Base-by-base conservation (phyloP, 2,113 vertebrate genomes). In the Petrocephalus zakoni region DNA sequence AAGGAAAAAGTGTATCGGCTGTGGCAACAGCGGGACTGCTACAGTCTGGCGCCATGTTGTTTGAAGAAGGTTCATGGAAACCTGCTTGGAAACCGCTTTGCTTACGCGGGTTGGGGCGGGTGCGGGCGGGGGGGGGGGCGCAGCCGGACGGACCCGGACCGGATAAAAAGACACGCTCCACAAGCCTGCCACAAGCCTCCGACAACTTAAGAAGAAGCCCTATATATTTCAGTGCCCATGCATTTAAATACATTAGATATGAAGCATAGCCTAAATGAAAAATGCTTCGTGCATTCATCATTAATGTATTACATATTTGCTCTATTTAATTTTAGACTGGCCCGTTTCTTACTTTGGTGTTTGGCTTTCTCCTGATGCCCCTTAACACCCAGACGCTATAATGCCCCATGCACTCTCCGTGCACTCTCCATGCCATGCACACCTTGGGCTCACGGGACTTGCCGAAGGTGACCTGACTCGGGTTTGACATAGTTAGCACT, bases 31-130 rank as follows among this genome's bases (percentile, higher is more conserved):
- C 88, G 37, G 83, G 55, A 37, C 91, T 89, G 90, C 90, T 92
- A 87, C 72, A 90, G 88, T 90, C 89, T 90, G 89, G 89, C 93
- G 93, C 94, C 93, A 94, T 94, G 92, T 94, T 95, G 94, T 89
- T 94, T 90, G 92, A 89, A 88, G 92, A 92, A 92, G 89, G 89
- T 91, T 91, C 92, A 51, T 92, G 87, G 93, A 92, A 90, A 95
- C 93, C 90, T 88, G 89, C 93, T 90, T 91, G 92, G 93, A 92
- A 91, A 94, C 90, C 68, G 89, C 83, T 87, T 83, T 87, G 87
- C 87, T 53, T 51, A 49, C 61, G 88, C 88, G 89, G 88, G 89
- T n/a, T n/a, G 91, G 34, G 21, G 61, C 49, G 46, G 87, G 88
- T 37, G 37, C 64, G n/a, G n/a, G n/a, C n/a, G 89, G 88, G 89